A percentile compares a stretch with the other conserved stretches of the same genome.
Conservation (phyloP, 2,888 invertebrate species). For the Ephialtes manifestator region DNA sequence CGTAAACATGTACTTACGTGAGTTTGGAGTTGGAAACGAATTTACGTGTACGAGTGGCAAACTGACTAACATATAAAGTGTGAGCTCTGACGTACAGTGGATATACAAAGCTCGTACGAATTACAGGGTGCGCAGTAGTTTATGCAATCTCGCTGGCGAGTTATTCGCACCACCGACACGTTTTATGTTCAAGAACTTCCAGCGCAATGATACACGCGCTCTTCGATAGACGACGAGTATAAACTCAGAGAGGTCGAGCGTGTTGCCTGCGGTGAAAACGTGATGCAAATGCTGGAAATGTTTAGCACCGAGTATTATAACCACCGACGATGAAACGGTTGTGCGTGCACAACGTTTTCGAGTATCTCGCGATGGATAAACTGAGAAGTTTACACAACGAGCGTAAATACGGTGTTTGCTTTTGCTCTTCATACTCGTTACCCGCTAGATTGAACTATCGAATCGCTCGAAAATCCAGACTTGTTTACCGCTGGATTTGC, state of each 20-base stretch:
- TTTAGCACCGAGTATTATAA: constrained; percentile 53
- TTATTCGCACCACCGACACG: constrained; percentile 60
- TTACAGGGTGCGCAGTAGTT: constrained; percentile 3
- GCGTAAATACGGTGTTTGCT: constrained; percentile 47
- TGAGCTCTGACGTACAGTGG: constrained; percentile 17
- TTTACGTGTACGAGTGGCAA: constrained; percentile 33
- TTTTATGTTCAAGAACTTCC: constrained; percentile 60
- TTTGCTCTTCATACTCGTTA: background rate
- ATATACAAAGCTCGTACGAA: background rate
- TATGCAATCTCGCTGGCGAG: constrained; percentile 8
- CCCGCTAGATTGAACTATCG: constrained; percentile 8
- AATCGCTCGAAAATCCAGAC: constrained; percentile 7
- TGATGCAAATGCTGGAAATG: constrained; percentile 65
- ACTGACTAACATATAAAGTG: constrained; percentile 35
- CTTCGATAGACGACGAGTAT: constrained; percentile 60
- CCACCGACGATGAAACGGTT: constrained; percentile 62
- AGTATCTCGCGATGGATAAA: constrained; percentile 18
- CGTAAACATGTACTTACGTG: constrained; percentile 3
- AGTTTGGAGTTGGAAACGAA: constrained; percentile 18
- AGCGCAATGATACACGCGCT: constrained; percentile 65
- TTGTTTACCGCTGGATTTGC: background rate
- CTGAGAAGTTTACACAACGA: background rate
- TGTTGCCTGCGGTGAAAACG: constrained; percentile 27
- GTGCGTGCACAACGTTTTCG: constrained; percentile 13
- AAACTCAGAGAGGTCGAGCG: constrained; percentile 41